Percentiles rank a stretch among this genome's conserved stretches.
phyloP scores from a whole-genome alignment of 2,797 vertebrate genomes.

The Gymnoscopelus microlampas region DNA sequence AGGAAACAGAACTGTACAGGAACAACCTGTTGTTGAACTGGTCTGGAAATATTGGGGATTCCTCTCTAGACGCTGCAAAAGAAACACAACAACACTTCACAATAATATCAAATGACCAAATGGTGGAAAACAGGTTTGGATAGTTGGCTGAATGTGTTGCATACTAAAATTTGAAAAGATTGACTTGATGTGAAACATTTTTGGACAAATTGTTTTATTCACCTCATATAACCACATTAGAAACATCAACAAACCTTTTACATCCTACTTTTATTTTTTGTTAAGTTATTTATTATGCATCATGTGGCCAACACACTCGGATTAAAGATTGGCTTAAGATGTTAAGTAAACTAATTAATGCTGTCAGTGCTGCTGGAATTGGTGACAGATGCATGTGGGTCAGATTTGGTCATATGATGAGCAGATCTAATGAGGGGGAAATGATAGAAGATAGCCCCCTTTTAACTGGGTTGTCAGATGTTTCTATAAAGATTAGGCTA shows the following conservation, averaged over 20 bases:
- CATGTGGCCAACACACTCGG: too few relatives aligned
- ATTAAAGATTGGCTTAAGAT: background rate
- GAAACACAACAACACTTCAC: too few relatives aligned
- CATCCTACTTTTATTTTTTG: too few relatives aligned
- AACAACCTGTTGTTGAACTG: too few relatives aligned
- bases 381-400: conserved; percentile 26
- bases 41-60: too few relatives aligned
- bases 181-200: background rate
- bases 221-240: too few relatives aligned
- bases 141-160: conserved; percentile 12
- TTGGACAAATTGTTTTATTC: background rate
- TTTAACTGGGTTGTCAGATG: conserved; percentile 31
- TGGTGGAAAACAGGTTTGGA: conserved; percentile 26
- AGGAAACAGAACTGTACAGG: too few relatives aligned
- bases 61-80: too few relatives aligned
- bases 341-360: conserved; percentile 25
- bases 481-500: conserved; percentile 35
- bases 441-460: conserved; percentile 35
- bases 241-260: too few relatives aligned
- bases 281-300: too few relatives aligned
- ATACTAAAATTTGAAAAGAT: background rate
- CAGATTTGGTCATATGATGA: conserved; percentile 18
- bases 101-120: too few relatives aligned
- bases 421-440: conserved; percentile 38
- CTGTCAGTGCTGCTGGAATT: background rate